phyloP scores from a whole-genome alignment of 2,797 vertebrate genomes.

The Benthosema pterotum region DNA sequence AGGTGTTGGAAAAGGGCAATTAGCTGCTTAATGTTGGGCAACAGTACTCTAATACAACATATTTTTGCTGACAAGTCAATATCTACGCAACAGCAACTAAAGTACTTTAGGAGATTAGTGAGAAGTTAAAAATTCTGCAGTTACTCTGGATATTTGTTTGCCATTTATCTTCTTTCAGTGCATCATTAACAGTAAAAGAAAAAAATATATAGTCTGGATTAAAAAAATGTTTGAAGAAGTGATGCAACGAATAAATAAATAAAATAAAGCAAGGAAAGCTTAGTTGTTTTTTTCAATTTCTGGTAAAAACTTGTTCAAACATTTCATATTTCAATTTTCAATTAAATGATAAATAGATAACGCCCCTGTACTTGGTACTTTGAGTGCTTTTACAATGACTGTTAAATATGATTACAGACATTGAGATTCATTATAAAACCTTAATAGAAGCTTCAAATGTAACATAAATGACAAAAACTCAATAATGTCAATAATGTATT shows the following conservation, averaged over 20 bases:
- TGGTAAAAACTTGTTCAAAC: too few relatives aligned
- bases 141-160: slow-evolving; percentile 29
- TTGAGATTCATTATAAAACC: too few relatives aligned
- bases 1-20: slow-evolving; percentile 79
- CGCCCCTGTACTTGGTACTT: too few relatives aligned
- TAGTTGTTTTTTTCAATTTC: too few relatives aligned
- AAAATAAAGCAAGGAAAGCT: slow-evolving; percentile 14
- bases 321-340: too few relatives aligned
- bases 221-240: slow-evolving; percentile 9
- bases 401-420: too few relatives aligned
- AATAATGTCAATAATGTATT: too few relatives aligned
- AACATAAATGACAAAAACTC: too few relatives aligned
- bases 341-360: too few relatives aligned
- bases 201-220: not conserved
- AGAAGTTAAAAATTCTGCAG: slow-evolving; percentile 27
- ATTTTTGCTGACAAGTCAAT: slow-evolving; percentile 73
- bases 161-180: slow-evolving; percentile 7
- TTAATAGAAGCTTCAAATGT: too few relatives aligned
- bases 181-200: slow-evolving; percentile 15
- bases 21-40: slow-evolving; percentile 78
- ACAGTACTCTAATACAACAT: slow-evolving; percentile 66
- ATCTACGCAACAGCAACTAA: slow-evolving; percentile 43
- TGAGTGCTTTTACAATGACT: too few relatives aligned
- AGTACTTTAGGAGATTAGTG: slow-evolving; percentile 21
- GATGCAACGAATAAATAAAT: slow-evolving; percentile 9